Evolutionary conservation across 2,113 vertebrate species (phyloP), one percentile per base, ranked within the genome.

Genomic region (Ailurus styani): DNA sequence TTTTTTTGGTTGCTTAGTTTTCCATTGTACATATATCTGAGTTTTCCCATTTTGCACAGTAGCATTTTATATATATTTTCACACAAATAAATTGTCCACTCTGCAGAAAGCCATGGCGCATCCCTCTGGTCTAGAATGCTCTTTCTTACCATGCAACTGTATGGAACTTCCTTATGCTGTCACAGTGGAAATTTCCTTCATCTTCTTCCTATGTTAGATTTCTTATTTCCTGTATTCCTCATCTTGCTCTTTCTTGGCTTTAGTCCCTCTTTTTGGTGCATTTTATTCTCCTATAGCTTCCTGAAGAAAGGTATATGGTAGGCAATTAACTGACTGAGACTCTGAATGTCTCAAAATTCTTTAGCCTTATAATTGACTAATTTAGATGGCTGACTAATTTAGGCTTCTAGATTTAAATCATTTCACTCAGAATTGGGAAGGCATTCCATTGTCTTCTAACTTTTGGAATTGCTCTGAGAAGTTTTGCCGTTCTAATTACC

Each of bases 1-100:
- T 83, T 85, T 85, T 90, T 90, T 77, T 60, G 54, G 62, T 89
- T 89, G 37, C 50, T 92, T 94, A 64, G 31, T 70, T 93, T 82
- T 96, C 29, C 40, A 47, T 81, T 92, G 34, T 88, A 50, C 4
- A 7, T 78, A 7, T 82, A 47, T 20, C 72, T 62, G 66, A 72
- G 50, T 70, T 96, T 88, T 87, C 25, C 18, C 20, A 27, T 55
- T 84, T 31, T 87, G 52, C 50, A 45, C 45, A 68, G 54, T 31
- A 70, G 15, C 42, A 27, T 87, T 72, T 47, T 50, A 37, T 62
- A 0, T 68, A 34, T 64, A 68, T 52, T 88, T 87, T 57, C 55
- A 47, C 17, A 81, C 45, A 60, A 6, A 64, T 21, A 42, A 91
- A 70, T 34, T 55, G 20, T 29, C 18, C 7, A 4, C 2, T 42